Conservation (phyloP, 2,797 vertebrate species). For the Parauchenoglanis punctatus region DNA sequence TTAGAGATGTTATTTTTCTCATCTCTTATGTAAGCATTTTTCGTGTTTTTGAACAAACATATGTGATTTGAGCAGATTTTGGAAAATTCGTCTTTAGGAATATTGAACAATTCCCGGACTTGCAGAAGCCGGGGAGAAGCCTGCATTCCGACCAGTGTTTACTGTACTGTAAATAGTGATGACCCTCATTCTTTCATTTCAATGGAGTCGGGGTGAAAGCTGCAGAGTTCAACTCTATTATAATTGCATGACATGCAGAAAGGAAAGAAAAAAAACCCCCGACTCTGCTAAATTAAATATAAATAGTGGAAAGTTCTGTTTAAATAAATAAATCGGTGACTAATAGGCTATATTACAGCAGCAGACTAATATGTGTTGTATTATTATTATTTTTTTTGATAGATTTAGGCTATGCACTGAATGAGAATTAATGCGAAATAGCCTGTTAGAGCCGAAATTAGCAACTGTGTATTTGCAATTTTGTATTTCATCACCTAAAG, state of each 20-base stretch:
- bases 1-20: background rate
- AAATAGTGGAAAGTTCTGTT: conserved; percentile 65
- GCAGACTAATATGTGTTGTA: too few species aligned
- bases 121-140: conserved; percentile 85
- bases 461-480: background rate
- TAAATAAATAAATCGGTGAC: background rate
- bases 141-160: conserved; percentile 90
- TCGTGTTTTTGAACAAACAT: background rate
- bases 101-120: conserved; percentile 90
- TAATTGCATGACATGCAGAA: conserved; percentile 32
- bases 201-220: conserved; percentile 78
- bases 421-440: background rate
- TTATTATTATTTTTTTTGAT: too few species aligned
- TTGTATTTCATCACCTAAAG: background rate
- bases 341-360: background rate
- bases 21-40: background rate
- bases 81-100: conserved; percentile 6
- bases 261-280: conserved; percentile 67
- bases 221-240: conserved; percentile 65
- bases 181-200: conserved; percentile 82
- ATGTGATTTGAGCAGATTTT: conserved; percentile 26
- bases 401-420: background rate
- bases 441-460: too few species aligned
- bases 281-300: conserved; percentile 74
- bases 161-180: conserved; percentile 87